Conservation (phyloP, 2,888 invertebrate genomes). For the Caenorhabditis sulstoni region DNA sequence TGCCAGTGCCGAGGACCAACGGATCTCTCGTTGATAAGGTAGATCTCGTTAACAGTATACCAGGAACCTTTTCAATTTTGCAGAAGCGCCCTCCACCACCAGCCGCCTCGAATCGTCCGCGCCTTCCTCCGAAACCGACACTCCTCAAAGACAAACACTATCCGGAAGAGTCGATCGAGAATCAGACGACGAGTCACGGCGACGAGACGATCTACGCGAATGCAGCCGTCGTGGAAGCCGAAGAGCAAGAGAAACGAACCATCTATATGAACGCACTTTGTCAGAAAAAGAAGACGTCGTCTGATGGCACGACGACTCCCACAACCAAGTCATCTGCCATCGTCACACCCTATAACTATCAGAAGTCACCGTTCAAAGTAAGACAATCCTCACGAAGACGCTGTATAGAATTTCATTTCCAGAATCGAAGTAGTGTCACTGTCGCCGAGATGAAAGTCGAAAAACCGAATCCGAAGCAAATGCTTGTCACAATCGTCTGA, state of each 20-base stretch:
- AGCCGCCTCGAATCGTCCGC: constrained; percentile 29
- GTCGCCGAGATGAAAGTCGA: constrained; percentile 32
- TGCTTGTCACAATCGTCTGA: constrained; percentile 61
- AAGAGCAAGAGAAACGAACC: constrained; percentile 14
- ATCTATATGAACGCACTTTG: constrained; percentile 46
- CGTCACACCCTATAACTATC: constrained; percentile 62
- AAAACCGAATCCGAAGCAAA: constrained; percentile 58
- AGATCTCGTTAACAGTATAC: neutral
- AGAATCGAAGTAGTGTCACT: constrained; percentile 26
- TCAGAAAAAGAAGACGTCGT: constrained; percentile 15
- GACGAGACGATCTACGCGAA: constrained; percentile 59
- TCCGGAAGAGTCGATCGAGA: constrained; percentile 17
- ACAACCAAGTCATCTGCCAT: constrained; percentile 59
- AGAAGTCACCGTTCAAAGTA: constrained; percentile 52
- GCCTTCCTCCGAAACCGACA: constrained; percentile 52
- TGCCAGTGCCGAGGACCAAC: constrained; percentile 52
- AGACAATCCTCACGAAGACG: neutral
- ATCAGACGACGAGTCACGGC: constrained; percentile 15
- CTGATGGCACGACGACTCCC: neutral
- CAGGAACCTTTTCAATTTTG: neutral
- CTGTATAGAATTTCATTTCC: neutral
- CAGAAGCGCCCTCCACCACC: constrained; percentile 12
- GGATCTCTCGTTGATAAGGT: constrained; percentile 43
- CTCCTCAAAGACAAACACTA: constrained; percentile 31
- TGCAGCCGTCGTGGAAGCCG: constrained; percentile 37